phyloP scores from a whole-genome alignment of 1,140 invertebrate species.

The Caenorhabditis remanei region DNA sequence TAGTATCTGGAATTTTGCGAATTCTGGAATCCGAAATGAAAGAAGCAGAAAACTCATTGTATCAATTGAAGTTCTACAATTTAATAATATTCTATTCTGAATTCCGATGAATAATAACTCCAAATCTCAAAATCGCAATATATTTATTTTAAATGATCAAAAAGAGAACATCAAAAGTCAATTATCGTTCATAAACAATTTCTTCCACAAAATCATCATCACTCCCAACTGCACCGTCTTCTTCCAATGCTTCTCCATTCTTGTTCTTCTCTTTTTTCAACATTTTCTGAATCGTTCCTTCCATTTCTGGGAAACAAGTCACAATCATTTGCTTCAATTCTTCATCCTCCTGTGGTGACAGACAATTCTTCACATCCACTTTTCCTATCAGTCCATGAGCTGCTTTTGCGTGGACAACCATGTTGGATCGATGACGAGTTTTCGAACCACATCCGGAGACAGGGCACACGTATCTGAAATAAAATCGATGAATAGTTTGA shows the following conservation, averaged over 20 bases:
- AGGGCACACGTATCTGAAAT: slow-evolving; percentile 40
- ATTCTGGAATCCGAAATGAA: too few relatives aligned
- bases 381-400: slow-evolving; percentile 1
- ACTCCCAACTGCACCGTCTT: not conserved
- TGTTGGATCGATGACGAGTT: slow-evolving; percentile 29
- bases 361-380: slow-evolving; percentile 7
- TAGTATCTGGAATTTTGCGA: too few relatives aligned
- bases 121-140: not conserved
- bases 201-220: slow-evolving; percentile 3
- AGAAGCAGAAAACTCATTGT: too few relatives aligned
- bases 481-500: not conserved
- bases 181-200: too few relatives aligned
- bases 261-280: not conserved
- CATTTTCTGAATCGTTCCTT: not conserved
- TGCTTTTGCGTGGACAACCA: slow-evolving; percentile 25
- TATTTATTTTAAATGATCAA: not conserved
- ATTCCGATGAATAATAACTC: too few relatives aligned
- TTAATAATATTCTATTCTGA: too few relatives aligned
- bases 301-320: slow-evolving; percentile 35
- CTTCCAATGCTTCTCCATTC: not conserved
- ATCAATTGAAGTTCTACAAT: too few relatives aligned
- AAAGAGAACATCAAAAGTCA: too few relatives aligned
- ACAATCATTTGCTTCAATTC: slow-evolving; percentile 7
- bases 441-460: not conserved
- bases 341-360: slow-evolving; percentile 17